Percentiles rank a stretch among this genome's conserved stretches.
phyloP scores from a whole-genome alignment of 2,113 vertebrate genomes.

The Protomyctophum bolini region DNA sequence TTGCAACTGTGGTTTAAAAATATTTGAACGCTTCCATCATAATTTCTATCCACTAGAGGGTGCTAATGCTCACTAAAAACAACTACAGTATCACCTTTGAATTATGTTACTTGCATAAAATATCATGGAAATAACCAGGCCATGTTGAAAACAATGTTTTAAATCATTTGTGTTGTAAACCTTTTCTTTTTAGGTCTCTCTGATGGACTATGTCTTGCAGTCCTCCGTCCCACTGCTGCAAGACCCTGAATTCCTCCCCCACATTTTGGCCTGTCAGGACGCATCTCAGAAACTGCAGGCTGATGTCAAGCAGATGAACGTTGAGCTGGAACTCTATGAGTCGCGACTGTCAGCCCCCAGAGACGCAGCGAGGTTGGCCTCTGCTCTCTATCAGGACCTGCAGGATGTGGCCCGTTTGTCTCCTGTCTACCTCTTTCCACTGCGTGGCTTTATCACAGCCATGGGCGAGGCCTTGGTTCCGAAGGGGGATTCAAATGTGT shows the following conservation, averaged over 20 bases:
- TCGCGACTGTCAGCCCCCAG: slow-evolving; percentile 52
- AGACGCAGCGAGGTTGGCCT: slow-evolving; percentile 57
- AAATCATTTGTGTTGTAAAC: not conserved
- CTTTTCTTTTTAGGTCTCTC: slow-evolving; percentile 53
- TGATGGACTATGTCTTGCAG: slow-evolving; percentile 72
- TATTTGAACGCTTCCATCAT: too few species aligned
- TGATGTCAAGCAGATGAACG: slow-evolving; percentile 57
- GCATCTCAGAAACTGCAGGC: slow-evolving; percentile 48
- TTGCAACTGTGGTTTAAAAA: too few species aligned
- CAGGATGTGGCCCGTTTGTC: slow-evolving; percentile 78
- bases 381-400: slow-evolving; percentile 71
- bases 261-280: slow-evolving; percentile 60
- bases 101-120: too few species aligned
- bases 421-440: slow-evolving; percentile 76
- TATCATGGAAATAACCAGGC: too few species aligned
- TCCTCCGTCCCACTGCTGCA: slow-evolving; percentile 45
- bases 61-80: too few species aligned
- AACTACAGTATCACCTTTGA: too few species aligned
- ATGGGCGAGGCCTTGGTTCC: slow-evolving; percentile 57
- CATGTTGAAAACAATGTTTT: too few species aligned
- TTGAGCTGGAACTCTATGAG: slow-evolving; percentile 54
- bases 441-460: slow-evolving; percentile 60
- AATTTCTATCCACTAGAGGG: too few species aligned
- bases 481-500: slow-evolving; percentile 28
- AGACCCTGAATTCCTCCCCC: slow-evolving; percentile 60